These are phyloP conservation scores for Drosophila nebulosa DNA, from an alignment of 1,140 invertebrate species.

Conservation along the genomic window DNA sequence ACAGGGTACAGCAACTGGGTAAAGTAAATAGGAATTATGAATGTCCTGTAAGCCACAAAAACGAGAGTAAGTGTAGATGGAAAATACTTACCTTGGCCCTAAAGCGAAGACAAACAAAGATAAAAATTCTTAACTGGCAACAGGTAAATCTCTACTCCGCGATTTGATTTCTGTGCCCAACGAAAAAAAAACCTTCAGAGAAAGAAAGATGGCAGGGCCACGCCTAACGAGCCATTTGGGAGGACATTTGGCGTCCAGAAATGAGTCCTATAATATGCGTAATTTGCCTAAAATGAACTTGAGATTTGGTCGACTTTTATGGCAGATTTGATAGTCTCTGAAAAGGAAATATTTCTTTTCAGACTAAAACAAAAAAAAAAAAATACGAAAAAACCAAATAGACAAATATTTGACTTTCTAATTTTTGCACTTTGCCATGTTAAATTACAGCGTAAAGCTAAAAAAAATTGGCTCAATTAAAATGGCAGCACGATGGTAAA, in stretches of 20 bases:
- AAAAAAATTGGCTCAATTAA: slow-evolving; percentile 53
- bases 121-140: slow-evolving; percentile 28
- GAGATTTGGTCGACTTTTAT: slow-evolving; percentile 31
- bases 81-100: slow-evolving; percentile 10
- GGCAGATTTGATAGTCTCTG: slow-evolving; percentile 5
- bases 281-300: slow-evolving; percentile 44
- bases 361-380: background rate
- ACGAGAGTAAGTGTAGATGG: slow-evolving; percentile 4
- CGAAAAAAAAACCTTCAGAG: slow-evolving; percentile 5
- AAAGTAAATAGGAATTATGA: slow-evolving; percentile 75
- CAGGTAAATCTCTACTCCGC: slow-evolving; percentile 39
- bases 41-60: slow-evolving; percentile 49
- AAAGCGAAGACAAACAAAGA: slow-evolving; percentile 10
- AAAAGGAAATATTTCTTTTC: background rate
- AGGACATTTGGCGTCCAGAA: slow-evolving; percentile 47
- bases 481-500: slow-evolving; percentile 23
- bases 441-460: slow-evolving; percentile 33
- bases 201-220: background rate
- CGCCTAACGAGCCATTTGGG: slow-evolving; percentile 60
- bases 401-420: slow-evolving; percentile 51
- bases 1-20: slow-evolving; percentile 9
- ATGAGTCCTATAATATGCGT: slow-evolving; percentile 60
- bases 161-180: background rate
- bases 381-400: background rate
- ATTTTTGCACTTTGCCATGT: slow-evolving; percentile 47